Conservation (phyloP, 2,888 invertebrate genomes). For the Lasiommata megera region DNA sequence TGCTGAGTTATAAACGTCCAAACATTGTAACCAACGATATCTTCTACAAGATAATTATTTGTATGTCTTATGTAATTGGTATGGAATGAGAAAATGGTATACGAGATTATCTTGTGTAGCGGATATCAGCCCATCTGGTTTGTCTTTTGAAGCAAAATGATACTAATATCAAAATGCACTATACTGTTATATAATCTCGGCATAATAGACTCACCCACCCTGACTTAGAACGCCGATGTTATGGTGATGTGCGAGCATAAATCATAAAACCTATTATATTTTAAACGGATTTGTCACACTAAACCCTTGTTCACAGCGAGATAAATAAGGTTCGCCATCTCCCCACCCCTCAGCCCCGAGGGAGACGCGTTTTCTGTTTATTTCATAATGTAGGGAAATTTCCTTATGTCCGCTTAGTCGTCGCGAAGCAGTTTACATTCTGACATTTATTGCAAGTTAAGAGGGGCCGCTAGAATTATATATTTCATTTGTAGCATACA, state of each 20-base stretch:
- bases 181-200: too few species aligned
- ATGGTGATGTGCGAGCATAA: constrained; percentile 13
- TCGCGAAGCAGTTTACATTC: constrained; percentile 5
- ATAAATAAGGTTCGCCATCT: constrained; percentile 33
- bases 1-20: too few species aligned
- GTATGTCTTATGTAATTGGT: too few species aligned
- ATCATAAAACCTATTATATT: constrained; percentile 25
- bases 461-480: background rate
- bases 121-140: too few species aligned
- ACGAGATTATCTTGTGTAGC: too few species aligned
- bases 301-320: constrained; percentile 32
- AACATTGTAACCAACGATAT: too few species aligned
- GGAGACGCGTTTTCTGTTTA: constrained; percentile 29
- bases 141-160: too few species aligned
- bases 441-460: constrained; percentile 13
- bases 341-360: constrained; percentile 13
- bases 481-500: constrained; percentile 9
- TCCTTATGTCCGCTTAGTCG: constrained; percentile 15
- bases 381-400: constrained; percentile 26
- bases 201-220: background rate
- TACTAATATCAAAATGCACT: too few species aligned
- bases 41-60: too few species aligned
- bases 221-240: constrained; percentile 1
- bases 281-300: constrained; percentile 27
- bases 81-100: too few species aligned